Base-by-base conservation (phyloP, 2,113 vertebrate genomes). In the Eidolon helvum region DNA sequence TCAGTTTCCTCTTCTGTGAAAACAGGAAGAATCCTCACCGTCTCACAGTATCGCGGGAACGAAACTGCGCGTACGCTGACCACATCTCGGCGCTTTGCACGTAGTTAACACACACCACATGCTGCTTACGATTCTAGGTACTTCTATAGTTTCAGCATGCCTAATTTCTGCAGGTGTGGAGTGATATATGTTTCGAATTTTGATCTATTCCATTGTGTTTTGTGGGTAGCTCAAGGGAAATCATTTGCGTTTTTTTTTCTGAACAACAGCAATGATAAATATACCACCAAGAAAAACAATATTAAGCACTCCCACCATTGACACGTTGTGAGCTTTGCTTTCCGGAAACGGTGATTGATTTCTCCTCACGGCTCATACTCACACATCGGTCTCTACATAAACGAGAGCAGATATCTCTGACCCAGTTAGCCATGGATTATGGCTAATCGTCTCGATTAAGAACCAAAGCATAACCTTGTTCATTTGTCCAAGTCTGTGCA, bases 171-270 rank as follows among this genome's bases (percentile, higher is more conserved):
- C 19, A 92, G 80, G 80, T 94, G 57, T n/a, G 79, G 40, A 71
- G 38, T 2, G 65, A 91, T 55, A 89, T 22, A 45, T 69, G 63
- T 84, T 97, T 90, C 50, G 92, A 92, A 92, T 61, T 80, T 63
- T 72, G 72, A 96, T 83, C 53, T 90, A 66, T 82, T 63, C 75
- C 21, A 63, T 7, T 63, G 43, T 92, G 66, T 72, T 96, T 78
- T 90, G 5, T 85, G 66, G 61, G 7, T 21, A 88, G 7, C 48
- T 93, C 33, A 95, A 97, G 40, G 59, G 94, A 94, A 94, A 90
- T 87, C 63, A 80, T 78, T 77, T 90, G 48, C 69, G 72, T 90
- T 89, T 96, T 69, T 90, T 89, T 96, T 69, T 59, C 65, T 68
- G 19, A 87, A 83, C 22, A 65, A 79, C 57, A 91, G 50, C 55